phyloP scores from a whole-genome alignment of 2,113 vertebrate genomes.

The Poeciliopsis retropinna region DNA sequence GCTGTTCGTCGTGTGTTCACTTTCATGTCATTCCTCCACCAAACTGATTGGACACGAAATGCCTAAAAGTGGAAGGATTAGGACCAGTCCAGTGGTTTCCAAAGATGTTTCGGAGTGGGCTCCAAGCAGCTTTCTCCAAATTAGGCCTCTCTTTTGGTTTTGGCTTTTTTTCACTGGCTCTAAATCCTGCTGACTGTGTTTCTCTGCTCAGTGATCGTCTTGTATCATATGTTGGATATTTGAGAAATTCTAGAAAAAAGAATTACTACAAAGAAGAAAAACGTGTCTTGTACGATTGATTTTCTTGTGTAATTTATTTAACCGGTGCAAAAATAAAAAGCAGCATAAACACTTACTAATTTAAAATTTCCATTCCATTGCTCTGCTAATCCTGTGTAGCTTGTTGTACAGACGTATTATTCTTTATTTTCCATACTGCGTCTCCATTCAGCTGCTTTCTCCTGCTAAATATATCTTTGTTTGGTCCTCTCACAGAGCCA shows the following conservation, averaged over 20 bases:
- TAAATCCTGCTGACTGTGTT: neutral
- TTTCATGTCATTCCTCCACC: neutral
- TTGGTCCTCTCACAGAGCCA: slow-evolving; percentile 95
- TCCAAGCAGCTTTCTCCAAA: neutral
- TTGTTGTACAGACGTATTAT: slow-evolving; percentile 82
- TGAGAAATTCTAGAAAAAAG: neutral
- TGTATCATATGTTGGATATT: too few relatives aligned
- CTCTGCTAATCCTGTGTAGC: slow-evolving; percentile 33
- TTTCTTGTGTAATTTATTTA: neutral
- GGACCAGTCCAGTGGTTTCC: neutral
- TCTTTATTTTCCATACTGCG: slow-evolving; percentile 73
- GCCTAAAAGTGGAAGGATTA: neutral
- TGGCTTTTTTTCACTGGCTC: neutral
- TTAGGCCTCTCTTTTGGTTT: neutral
- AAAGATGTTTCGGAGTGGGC: neutral
- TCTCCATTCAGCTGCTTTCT: slow-evolving; percentile 70
- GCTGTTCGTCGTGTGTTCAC: neutral
- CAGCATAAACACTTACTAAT: neutral
- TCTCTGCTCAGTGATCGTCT: neutral
- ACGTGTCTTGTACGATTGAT: neutral
- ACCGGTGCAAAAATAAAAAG: neutral
- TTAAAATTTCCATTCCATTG: neutral
- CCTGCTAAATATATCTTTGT: slow-evolving; percentile 83
- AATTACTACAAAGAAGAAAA: neutral
- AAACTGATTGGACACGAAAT: neutral